Evolutionary conservation across 2,888 invertebrate genomes (phyloP), one percentile per base, ranked within the genome.

Genomic region (Agelastica alni): DNA sequence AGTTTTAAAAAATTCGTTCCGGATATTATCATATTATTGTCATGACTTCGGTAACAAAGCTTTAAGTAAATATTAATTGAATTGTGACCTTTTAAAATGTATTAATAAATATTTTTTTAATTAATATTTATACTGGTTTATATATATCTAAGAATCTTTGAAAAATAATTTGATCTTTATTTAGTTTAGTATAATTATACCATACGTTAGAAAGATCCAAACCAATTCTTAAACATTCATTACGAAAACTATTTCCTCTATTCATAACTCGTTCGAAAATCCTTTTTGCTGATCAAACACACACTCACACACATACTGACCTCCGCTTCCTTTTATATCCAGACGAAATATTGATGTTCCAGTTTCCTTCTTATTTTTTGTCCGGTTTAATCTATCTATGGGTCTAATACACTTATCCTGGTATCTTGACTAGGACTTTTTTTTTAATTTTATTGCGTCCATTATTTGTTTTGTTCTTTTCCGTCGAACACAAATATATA

Each of bases 371-470:
- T 39, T 55, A 57, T 56, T 55, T 45, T 49, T 37, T 43, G n/a
- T n/a, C n/a, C n/a, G n/a, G n/a, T n/a, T n/a, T n/a, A n/a, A n/a
- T n/a, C n/a, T n/a, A n/a, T n/a, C n/a, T n/a, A n/a, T n/a, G n/a
- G 17, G 46, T 46, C 48, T 57, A 57, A 62, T 62, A 59, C 58
- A 62, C 62, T 60, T 62, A 60, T 60, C 57, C 37, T 26, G 53
- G 42, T 47, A 46, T 55, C 48, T 51, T 49, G 31, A 58, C 45
- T 36, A 36, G 5, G 12, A 18, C 7, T 48, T 47, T 37, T 54
- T n/a, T n/a, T n/a, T 20, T 32, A 5, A 18, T 44, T 44, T 49
- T 49, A 58, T 55, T 30, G 37, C 17, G 26, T 39, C 39, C 16
- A 48, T 54, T 51, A 52, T 47, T 52, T 42, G 45, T 39, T 36